Evolutionary conservation across 2,888 invertebrate species (phyloP).

Genomic region (Tenthredo distinguenda): DNA sequence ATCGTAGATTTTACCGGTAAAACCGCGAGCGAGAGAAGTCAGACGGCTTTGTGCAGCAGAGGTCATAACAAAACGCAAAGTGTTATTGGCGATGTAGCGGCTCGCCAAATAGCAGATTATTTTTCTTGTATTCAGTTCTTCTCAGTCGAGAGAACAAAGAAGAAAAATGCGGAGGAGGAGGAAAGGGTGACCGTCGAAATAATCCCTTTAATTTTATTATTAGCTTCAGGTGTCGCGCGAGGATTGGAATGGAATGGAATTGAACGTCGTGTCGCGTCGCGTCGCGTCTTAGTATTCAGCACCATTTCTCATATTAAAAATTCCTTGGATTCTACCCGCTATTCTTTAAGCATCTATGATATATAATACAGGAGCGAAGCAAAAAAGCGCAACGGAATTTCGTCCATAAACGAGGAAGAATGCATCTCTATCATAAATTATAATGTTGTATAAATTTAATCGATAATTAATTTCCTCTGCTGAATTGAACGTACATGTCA

Average conservation of each 20-base stretch:
- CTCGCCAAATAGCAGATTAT: no score
- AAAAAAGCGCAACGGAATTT: neutral
- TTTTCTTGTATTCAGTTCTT: no score
- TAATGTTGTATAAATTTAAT: neutral
- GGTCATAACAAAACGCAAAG: neutral
- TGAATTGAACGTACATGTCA: neutral
- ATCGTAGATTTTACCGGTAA: neutral
- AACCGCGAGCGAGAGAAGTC: neutral
- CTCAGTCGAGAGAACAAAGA: neutral
- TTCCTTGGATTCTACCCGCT: conserved; percentile 26
- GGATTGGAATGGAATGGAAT: neutral
- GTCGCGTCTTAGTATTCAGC: neutral
- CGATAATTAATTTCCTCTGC: neutral
- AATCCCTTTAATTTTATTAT: conserved; percentile 37
- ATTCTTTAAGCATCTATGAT: neutral
- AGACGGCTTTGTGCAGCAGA: conserved; percentile 7
- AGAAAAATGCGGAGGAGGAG: neutral
- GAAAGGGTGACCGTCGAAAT: neutral
- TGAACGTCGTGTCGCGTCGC: neutral
- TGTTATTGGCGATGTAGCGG: neutral
- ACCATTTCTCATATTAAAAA: conserved; percentile 46
- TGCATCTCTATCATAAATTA: neutral
- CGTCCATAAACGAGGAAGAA: neutral
- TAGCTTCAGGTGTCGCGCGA: conserved; percentile 13
- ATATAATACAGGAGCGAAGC: neutral